These are phyloP conservation scores for Pterocles orientalis DNA, from an alignment of 2,113 vertebrate species.

Conservation along the genomic window DNA sequence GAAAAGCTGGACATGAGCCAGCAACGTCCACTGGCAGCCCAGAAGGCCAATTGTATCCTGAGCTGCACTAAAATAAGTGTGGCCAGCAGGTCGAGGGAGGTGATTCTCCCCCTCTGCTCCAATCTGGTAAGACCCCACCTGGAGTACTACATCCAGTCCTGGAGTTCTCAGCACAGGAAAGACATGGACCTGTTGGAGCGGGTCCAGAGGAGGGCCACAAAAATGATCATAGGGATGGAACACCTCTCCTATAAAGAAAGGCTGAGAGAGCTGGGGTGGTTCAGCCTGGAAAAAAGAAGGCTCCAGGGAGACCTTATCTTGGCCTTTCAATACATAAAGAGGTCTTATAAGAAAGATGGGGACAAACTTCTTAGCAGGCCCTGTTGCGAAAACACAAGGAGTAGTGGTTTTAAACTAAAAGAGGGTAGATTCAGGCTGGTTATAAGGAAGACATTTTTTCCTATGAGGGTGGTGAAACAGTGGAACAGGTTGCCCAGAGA, in stretches of 20 bases:
- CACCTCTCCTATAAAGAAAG: background rate
- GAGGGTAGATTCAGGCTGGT: background rate
- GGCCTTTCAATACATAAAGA: background rate
- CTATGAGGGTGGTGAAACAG: background rate
- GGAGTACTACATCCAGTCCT: background rate
- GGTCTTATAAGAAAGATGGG: background rate
- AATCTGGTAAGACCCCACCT: background rate
- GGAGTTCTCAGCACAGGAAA: accelerated
- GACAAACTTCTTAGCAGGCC: background rate
- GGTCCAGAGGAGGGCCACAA: background rate
- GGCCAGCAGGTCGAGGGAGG: background rate
- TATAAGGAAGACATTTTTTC: background rate
- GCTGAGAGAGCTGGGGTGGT: background rate
- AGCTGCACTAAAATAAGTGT: accelerated
- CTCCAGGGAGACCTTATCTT: accelerated
- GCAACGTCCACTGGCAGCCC: too few species aligned
- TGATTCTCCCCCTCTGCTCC: background rate
- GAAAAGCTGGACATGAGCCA: background rate
- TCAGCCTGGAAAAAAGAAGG: background rate
- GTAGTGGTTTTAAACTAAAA: background rate
- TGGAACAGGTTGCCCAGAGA: background rate
- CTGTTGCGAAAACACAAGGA: accelerated
- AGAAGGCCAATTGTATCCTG: accelerated
- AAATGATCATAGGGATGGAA: background rate
- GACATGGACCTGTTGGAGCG: accelerated